Base-by-base conservation (phyloP, 2,113 vertebrate genomes). In the Hylia prasina region DNA sequence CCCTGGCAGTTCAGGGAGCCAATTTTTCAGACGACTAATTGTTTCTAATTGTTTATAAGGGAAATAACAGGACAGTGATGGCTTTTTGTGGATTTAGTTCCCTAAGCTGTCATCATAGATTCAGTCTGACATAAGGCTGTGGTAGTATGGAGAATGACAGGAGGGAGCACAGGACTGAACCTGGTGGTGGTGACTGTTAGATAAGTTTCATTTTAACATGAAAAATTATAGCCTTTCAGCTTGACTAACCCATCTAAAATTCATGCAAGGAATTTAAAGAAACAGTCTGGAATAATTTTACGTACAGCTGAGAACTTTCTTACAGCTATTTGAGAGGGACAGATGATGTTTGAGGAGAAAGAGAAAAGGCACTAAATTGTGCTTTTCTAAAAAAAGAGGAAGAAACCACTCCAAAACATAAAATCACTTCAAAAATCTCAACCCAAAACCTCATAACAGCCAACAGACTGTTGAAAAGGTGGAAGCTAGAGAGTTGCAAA, bases 31-130 rank as follows among this genome's bases (percentile, higher is more conserved):
- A 50, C 42, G 7, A 28, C 25, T 76, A 56, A 79, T 61, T 79
- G 51, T 35, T 93, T 64, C 61, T 88, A 47, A 72, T 86, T 82
- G 71, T 72, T 90, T 90, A 79, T 58, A 65, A 54, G 17, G 33
- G n/a, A 82, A 84, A 8, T 80, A 81, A 53, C 24, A 61, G 61
- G 8, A 56, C 23, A 27, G 53, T 37, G 37, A 44, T 48, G 30
- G 24, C 48, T 63, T 91, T 78, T 35, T 40, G 21, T 92, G 50
- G 24, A 20, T 90, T 80, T 68, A 17, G 8, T 90, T 87, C 63
- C 75, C 56, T 60, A 17, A 86, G 54, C 42, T 93, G 66, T 89
- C 37, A 25, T 73, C 33, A 7, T 11, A 50, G 44, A 65, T 79
- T 93, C 48, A 61, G 54, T 35, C 39, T 93, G 65, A 70, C 20